Evolutionary conservation across 1,140 invertebrate species (phyloP).

Genomic region (roundworm (Caenorhabditis elegans)): WBcel235 BX284605.5:7203001-7203500

Average conservation of each 20-base stretch:
- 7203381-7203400: constrained; percentile 49
- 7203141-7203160: constrained; percentile 34
- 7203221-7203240: constrained; percentile 17
- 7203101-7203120: constrained; percentile 24
- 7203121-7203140: constrained; percentile 17
- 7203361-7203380: constrained; percentile 47
- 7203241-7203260: neutral
- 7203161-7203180: neutral
- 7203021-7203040: neutral
- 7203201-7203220: neutral
- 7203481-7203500: neutral
- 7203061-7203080: constrained; percentile 47
- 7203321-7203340: constrained; percentile 35
- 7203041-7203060: neutral
- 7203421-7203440: constrained; percentile 51
- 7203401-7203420: constrained; percentile 54
- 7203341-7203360: constrained; percentile 52
- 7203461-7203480: constrained; percentile 35
- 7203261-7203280: neutral
- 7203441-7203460: constrained; percentile 45
- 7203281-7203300: neutral
- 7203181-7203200: neutral
- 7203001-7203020: constrained; percentile 22
- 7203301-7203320: neutral
- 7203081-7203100: neutral